A percentile compares a stretch with the other conserved stretches of the same genome.
phyloP scores from a whole-genome alignment of 2,888 invertebrate genomes.

The Noctua pronuba region DNA sequence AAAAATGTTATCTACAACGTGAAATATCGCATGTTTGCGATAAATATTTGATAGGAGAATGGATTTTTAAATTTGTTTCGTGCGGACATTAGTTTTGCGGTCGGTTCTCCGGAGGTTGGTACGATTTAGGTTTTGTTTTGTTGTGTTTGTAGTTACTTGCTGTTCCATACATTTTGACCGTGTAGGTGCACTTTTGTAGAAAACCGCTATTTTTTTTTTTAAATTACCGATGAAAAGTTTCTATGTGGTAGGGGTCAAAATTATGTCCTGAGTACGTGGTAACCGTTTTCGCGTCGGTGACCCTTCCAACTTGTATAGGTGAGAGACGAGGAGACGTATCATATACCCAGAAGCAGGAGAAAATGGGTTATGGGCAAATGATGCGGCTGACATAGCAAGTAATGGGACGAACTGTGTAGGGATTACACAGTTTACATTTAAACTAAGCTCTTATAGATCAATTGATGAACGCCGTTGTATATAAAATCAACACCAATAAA shows the following conservation, averaged over 20 bases:
- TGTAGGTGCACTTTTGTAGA: too few relatives aligned
- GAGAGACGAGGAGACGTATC: background rate
- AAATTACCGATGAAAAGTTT: too few relatives aligned
- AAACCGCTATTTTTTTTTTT: too few relatives aligned
- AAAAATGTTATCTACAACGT: conserved; percentile 84
- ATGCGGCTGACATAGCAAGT: background rate
- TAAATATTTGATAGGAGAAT: conserved; percentile 85
- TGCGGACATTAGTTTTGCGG: conserved; percentile 69
- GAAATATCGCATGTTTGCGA: conserved; percentile 83
- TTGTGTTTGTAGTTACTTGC: conserved; percentile 1
- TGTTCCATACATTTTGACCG: too few relatives aligned
- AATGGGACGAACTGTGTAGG: too few relatives aligned
- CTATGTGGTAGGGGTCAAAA: too few relatives aligned
- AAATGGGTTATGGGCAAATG: background rate
- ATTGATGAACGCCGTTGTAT: background rate
- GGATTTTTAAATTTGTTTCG: conserved; percentile 80
- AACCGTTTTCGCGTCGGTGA: too few relatives aligned
- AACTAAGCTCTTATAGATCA: background rate
- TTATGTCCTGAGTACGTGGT: too few relatives aligned
- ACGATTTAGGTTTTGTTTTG: conserved; percentile 43
- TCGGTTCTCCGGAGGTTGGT: conserved; percentile 48
- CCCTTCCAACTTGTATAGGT: too few relatives aligned
- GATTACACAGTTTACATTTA: background rate
- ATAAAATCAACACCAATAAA: background rate
- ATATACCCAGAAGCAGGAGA: background rate